phyloP scores from a whole-genome alignment of 2,888 invertebrate genomes.

The Steinernema hermaphroditum region DNA sequence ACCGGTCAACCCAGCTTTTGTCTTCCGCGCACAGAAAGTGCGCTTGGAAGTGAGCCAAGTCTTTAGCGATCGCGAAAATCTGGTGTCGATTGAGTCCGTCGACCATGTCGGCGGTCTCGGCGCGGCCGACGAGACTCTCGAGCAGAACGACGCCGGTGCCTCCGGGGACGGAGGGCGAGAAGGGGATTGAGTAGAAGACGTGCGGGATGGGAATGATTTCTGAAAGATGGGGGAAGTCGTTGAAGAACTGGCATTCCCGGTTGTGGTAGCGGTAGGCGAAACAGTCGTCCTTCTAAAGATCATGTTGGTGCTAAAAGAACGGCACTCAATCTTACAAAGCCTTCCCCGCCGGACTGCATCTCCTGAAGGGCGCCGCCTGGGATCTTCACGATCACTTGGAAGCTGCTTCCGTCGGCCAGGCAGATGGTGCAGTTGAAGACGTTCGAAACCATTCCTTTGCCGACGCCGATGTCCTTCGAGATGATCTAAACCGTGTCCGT shows the following conservation, averaged over 20 bases:
- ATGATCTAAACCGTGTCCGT: not conserved
- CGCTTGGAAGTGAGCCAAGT: slow-evolving; percentile 21
- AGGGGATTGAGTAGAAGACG: slow-evolving; percentile 18
- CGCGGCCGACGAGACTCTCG: slow-evolving; percentile 4
- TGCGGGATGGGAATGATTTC: not conserved
- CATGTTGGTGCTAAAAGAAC: not conserved
- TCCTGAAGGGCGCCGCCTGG: slow-evolving; percentile 14
- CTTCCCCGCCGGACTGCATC: not conserved
- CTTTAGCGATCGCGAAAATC: slow-evolving; percentile 8
- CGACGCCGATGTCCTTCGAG: slow-evolving; percentile 18
- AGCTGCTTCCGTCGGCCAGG: slow-evolving; percentile 10
- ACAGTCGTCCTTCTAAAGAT: slow-evolving; percentile 4
- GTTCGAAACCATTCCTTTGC: slow-evolving; percentile 21
- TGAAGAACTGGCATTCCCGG: slow-evolving; percentile 21
- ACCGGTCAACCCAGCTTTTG: slow-evolving; percentile 25
- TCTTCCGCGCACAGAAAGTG: slow-evolving; percentile 13
- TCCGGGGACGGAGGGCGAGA: not conserved
- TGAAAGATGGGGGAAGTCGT: not conserved
- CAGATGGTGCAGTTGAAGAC: slow-evolving; percentile 14
- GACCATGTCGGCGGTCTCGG: slow-evolving; percentile 21
- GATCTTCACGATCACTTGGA: slow-evolving; percentile 20
- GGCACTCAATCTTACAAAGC: not conserved
- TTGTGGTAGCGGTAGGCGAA: slow-evolving; percentile 20
- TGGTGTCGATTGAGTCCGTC: slow-evolving; percentile 7
- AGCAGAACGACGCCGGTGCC: slow-evolving; percentile 12